These are phyloP conservation scores for Zosterops borbonicus DNA, from an alignment of 2,113 vertebrate genomes.

Conservation along the genomic window DNA sequence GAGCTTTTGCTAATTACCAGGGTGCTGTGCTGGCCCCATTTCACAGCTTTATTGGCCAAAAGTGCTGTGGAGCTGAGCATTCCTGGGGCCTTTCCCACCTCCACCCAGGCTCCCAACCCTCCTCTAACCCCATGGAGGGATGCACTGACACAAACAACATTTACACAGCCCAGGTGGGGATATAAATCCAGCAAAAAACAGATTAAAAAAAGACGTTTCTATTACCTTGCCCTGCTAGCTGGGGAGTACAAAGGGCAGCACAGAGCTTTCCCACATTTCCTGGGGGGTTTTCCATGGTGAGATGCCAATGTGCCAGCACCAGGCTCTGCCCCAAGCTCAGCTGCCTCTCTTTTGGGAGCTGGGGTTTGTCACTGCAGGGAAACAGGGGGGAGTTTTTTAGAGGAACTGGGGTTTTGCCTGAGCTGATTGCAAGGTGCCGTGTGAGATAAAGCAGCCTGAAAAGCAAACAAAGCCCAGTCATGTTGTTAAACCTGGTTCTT, in stretches of 20 bases:
- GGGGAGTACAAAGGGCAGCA: not conserved
- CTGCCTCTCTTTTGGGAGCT: not conserved
- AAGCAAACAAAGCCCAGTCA: not conserved
- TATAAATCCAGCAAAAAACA: not conserved
- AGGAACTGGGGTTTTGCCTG: not conserved
- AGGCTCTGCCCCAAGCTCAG: not conserved
- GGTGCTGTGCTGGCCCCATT: rapidly evolving
- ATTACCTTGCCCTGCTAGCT: not conserved
- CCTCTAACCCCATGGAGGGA: rapidly evolving
- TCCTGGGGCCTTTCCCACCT: not conserved
- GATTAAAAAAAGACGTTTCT: not conserved
- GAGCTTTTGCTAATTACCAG: not conserved
- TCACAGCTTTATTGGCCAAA: not conserved
- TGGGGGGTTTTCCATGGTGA: not conserved
- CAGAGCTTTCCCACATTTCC: not conserved
- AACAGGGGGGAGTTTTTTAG: rapidly evolving
- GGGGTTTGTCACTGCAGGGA: not conserved
- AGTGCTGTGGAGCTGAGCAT: not conserved
- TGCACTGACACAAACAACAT: not conserved
- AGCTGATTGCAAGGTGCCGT: not conserved
- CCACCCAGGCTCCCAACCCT: rapidly evolving
- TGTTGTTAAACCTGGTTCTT: not conserved
- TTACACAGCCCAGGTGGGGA: not conserved
- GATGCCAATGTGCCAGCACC: not conserved
- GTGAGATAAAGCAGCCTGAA: conserved; percentile 33